Base-by-base conservation (phyloP, 2,888 invertebrate genomes). In the Gryllus longicercus region DNA sequence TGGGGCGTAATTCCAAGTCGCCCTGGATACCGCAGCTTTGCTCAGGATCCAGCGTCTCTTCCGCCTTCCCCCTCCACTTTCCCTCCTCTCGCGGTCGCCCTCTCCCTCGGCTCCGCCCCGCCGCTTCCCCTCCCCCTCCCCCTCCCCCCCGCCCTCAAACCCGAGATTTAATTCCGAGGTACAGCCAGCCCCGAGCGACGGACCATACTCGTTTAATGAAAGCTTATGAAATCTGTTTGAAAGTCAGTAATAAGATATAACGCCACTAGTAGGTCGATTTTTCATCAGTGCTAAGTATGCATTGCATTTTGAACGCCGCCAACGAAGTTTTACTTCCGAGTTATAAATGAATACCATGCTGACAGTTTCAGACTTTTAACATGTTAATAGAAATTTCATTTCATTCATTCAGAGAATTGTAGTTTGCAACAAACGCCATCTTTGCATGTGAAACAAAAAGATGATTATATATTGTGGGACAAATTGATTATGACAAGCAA, bases 141-240 rank as follows among this genome's bases (percentile, higher is more conserved):
- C 51, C 2, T 51, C 5, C 14, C 63, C 12, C 16, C 63, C 5
- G 8, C 63, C 63, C 12, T 3, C 63, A n/a, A 63, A 14, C n/a
- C 63, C 63, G 63, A 38, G 63, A 63, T 63, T 63, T 63, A 63
- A 63, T 63, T 63, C n/a, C 63, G n/a, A 63, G 63, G 63, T 63
- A 63, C 63, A 63, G 63, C 63, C 63, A 63, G 63, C n/a, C 63
- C 63, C 63, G n/a, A 63, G 63, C 63, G 63, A 16, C 63, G n/a
- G 63, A 63, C 63, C 63, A 63, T 63, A n/a, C n/a, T 63, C 63
- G 63, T 63, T 63, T 63, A 63, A 63, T 63, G 63, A 63, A 63
- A 63, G 63, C 63, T 18, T n/a, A 63, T 63, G 63, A 63, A 63
- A 63, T 63, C 63, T 14, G 63, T 63, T 63, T 63, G 63, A 14